Percentiles rank a stretch among this genome's conserved stretches.
Conservation (phyloP, 2,888 invertebrate genomes). For the Drosophila anomelani region DNA sequence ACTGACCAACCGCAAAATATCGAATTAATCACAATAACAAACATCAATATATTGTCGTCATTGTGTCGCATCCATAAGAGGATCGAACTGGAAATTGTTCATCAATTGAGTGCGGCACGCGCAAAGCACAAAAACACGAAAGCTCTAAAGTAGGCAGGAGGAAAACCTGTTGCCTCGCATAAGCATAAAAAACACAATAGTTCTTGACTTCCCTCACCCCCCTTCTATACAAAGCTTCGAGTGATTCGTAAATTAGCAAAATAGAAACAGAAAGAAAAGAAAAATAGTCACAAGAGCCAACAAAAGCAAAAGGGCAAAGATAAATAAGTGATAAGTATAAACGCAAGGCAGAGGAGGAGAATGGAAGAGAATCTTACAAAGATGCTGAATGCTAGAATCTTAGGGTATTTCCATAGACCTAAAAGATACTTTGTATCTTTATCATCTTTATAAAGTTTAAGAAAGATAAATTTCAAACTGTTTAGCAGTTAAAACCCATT, state of each 20-base stretch:
- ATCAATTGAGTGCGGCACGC: slow-evolving; percentile 69
- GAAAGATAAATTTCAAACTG: not conserved
- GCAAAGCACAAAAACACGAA: slow-evolving; percentile 41
- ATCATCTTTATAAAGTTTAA: not conserved
- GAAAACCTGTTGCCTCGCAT: slow-evolving; percentile 70
- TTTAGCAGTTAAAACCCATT: not conserved
- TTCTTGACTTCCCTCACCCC: not conserved
- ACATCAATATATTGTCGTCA: slow-evolving; percentile 11
- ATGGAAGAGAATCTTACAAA: slow-evolving; percentile 1
- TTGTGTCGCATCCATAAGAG: slow-evolving; percentile 50
- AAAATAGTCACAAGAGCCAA: slow-evolving; percentile 50
- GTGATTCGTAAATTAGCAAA: slow-evolving; percentile 65
- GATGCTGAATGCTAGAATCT: not conserved
- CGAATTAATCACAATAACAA: slow-evolving; percentile 13
- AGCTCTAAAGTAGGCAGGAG: not conserved
- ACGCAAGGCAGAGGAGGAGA: not conserved
- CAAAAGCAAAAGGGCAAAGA: slow-evolving; percentile 1
- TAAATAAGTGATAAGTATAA: slow-evolving; percentile 1
- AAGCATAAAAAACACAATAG: slow-evolving; percentile 51
- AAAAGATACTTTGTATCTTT: not conserved
- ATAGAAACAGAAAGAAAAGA: slow-evolving; percentile 48
- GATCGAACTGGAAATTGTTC: slow-evolving; percentile 70
- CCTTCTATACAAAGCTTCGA: slow-evolving; percentile 12
- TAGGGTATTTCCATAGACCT: not conserved
- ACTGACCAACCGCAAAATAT: slow-evolving; percentile 36